phyloP scores from a whole-genome alignment of 2,888 invertebrate genomes.

The Agriotes lineatus region DNA sequence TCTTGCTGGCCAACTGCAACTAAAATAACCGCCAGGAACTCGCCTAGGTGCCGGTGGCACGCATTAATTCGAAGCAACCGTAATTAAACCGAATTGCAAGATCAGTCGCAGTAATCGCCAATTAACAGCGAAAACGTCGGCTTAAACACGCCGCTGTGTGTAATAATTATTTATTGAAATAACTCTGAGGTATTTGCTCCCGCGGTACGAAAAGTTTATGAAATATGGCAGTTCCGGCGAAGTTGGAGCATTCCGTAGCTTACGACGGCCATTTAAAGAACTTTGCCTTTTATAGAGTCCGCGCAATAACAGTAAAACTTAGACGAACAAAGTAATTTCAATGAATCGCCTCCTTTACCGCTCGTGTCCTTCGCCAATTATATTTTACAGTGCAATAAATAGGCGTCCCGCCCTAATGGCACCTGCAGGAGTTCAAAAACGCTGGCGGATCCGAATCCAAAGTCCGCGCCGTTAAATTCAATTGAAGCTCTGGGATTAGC shows the following conservation, averaged over 20 bases:
- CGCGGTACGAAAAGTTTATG: conserved; percentile 47
- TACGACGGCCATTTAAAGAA: conserved; percentile 49
- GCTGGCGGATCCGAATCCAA: conserved; percentile 5
- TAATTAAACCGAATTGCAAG: not conserved
- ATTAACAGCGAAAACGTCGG: conserved; percentile 1
- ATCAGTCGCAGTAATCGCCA: not conserved
- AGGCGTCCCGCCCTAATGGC: not conserved
- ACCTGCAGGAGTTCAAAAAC: not conserved
- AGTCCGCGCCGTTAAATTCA: conserved; percentile 35
- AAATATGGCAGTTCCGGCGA: conserved; percentile 50
- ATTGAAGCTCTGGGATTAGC: conserved; percentile 39
- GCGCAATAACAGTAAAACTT: conserved; percentile 52
- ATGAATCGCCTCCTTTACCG: conserved; percentile 41
- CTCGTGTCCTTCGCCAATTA: conserved; percentile 27
- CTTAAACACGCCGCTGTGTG: not conserved
- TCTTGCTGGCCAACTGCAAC: not conserved
- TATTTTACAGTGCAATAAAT: conserved; percentile 14
- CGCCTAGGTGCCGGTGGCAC: no score
- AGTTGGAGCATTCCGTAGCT: conserved; percentile 48
- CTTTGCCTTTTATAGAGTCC: conserved; percentile 51
- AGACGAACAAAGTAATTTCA: conserved; percentile 44
- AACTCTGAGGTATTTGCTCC: conserved; percentile 32
- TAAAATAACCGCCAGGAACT: no score
- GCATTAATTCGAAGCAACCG: no score
- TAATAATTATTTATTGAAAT: conserved; percentile 37